Evolutionary conservation across 1,140 invertebrate species (phyloP).

Genomic region (Cotesia glomerata): DNA sequence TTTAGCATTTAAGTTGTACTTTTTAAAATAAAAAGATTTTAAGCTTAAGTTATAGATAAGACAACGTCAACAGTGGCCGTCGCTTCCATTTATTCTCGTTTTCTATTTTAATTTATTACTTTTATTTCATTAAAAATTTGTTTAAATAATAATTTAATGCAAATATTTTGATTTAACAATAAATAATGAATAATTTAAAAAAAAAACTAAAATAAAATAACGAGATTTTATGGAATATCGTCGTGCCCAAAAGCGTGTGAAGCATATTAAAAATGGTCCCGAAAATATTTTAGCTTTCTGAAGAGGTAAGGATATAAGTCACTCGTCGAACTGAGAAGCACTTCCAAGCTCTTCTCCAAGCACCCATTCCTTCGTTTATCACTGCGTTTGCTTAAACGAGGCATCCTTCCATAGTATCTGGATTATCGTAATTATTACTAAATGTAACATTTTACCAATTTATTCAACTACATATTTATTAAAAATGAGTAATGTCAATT

Average conservation of each 20-base stretch:
- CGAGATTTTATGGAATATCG: constrained; percentile 23
- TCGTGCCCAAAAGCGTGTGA: constrained; percentile 33
- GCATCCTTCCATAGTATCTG: constrained; percentile 36
- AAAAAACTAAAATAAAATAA: background rate
- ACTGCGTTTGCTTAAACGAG: constrained; percentile 37
- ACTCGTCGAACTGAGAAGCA: constrained; percentile 55
- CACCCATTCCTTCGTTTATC: constrained; percentile 56
- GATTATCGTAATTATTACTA: constrained; percentile 39
- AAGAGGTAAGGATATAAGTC: constrained; percentile 64
- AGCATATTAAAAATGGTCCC: constrained; percentile 61
- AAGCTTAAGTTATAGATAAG: constrained; percentile 29
- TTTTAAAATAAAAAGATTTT: constrained; percentile 14
- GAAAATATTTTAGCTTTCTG: constrained; percentile 64
- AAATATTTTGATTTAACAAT: background rate
- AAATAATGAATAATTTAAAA: background rate
- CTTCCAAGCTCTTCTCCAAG: constrained; percentile 56
- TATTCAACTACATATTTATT: constrained; percentile 15
- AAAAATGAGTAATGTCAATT: constrained; percentile 23
- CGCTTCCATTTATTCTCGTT: constrained; percentile 24
- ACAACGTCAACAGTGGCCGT: constrained; percentile 25
- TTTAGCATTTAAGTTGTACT: constrained; percentile 10
- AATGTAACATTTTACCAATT: constrained; percentile 31
- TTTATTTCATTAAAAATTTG: background rate
- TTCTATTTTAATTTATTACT: background rate
- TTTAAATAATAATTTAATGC: background rate